Base-by-base conservation (phyloP, 2,113 vertebrate species). In the Lepidothrix coronata region DNA sequence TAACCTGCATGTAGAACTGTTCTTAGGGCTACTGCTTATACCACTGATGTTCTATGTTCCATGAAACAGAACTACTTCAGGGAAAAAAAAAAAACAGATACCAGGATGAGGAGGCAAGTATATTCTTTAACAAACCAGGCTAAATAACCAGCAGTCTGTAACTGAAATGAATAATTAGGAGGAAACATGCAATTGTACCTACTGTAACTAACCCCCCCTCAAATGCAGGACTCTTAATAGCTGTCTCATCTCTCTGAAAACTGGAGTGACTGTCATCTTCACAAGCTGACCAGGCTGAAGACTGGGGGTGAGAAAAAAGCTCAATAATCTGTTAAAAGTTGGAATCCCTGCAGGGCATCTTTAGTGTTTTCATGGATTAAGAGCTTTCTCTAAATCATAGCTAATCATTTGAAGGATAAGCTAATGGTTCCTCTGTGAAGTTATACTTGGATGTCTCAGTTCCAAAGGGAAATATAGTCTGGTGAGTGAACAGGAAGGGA, bases 161-260 rank as follows among this genome's bases (percentile, higher is more conserved):
- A 54, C 13, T n/a, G 17, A 52, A 58, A 17, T n/a, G 20, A 79
- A 51, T 61, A 51, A 79, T 77, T n/a, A 23, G 25, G 39, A 13
- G 23, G 4, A 59, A 55, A 55, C 10, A 7, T 4, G 5, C 8
- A 73, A 11, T 20, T 1, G 1, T 68, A 35, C 9, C 4, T 35
- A 17, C 9, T 79, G 49, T 75, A 66, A 58, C 28, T 52, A 25
- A 13, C 16, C 17, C 10, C 6, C 18, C 11, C 19, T 41, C 25
- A 74, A 39, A 18, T n/a, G 35, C 35, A 70, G 55, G n/a, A 28
- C 41, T 52, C 0, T 35, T 24, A 58, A 28, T 23, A 49, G 19
- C 46, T 25, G 2, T 7, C 6, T 57, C 1, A 39, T 58, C 12
- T 54, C 7, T 80, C 54, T 67, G 44, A 46, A 49, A 44, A 39